These are phyloP conservation scores for Hypolimnas misippus DNA, from an alignment of 2,888 invertebrate genomes.

Conservation along the genomic window DNA sequence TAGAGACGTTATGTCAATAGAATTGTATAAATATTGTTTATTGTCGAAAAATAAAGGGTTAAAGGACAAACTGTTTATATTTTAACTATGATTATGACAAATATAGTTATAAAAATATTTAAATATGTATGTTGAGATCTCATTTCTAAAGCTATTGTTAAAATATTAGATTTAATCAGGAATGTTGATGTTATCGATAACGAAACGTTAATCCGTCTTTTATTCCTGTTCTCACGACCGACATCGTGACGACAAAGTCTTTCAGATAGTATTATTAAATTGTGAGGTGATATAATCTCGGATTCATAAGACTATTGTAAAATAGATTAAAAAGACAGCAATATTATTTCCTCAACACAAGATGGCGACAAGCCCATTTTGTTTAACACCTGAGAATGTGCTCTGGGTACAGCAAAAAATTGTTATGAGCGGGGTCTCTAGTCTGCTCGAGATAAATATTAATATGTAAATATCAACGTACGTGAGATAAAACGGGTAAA, in stretches of 20 bases:
- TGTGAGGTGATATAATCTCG: conserved; percentile 32
- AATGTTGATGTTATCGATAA: conserved; percentile 32
- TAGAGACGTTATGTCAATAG: conserved; percentile 12
- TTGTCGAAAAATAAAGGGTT: background rate
- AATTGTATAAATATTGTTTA: conserved; percentile 20
- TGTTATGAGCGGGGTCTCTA: conserved; percentile 19
- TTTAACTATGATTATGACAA: no score
- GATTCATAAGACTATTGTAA: conserved; percentile 9
- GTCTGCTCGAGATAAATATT: conserved; percentile 26
- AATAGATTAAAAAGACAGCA: conserved; percentile 19
- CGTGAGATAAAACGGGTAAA: conserved; percentile 64
- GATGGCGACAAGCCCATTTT: conserved; percentile 12
- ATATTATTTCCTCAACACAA: conserved; percentile 12
- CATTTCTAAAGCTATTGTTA: conserved; percentile 20
- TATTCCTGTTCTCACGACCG: conserved; percentile 32
- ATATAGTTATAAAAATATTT: no score
- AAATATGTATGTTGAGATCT: background rate
- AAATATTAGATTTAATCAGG: conserved; percentile 26
- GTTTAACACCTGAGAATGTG: conserved; percentile 31
- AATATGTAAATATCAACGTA: conserved; percentile 40
- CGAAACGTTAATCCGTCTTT: conserved; percentile 34
- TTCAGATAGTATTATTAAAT: conserved; percentile 24
- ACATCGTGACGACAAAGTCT: conserved; percentile 31
- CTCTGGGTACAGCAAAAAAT: conserved; percentile 28
- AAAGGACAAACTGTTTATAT: no score